Conservation (phyloP, 2,888 invertebrate genomes). For the Petrophora chlorosata region DNA sequence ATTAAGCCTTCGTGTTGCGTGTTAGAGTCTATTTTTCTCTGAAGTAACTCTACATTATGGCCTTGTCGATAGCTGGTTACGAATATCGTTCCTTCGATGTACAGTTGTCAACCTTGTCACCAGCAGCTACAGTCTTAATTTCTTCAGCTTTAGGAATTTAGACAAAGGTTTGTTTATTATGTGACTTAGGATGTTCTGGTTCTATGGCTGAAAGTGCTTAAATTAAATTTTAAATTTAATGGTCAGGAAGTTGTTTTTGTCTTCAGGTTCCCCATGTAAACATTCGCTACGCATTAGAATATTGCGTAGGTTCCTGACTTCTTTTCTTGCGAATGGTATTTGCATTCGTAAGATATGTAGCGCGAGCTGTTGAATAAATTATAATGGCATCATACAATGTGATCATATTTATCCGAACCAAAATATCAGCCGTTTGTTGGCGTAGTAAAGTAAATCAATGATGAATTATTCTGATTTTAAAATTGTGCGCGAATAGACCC, state of each 20-base stretch:
- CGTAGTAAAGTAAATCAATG: no score
- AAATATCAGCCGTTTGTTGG: background rate
- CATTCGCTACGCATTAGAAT: slow-evolving; percentile 21
- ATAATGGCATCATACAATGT: slow-evolving; percentile 12
- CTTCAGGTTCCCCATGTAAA: slow-evolving; percentile 9
- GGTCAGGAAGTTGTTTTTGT: slow-evolving; percentile 40
- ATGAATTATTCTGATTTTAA: no score
- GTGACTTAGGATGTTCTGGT: slow-evolving; percentile 41
- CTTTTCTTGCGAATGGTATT: background rate
- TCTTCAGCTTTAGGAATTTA: slow-evolving; percentile 38
- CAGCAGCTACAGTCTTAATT: slow-evolving; percentile 49
- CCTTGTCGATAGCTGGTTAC: slow-evolving; percentile 58
- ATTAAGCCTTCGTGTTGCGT: slow-evolving; percentile 39
- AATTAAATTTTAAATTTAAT: slow-evolving; percentile 50
- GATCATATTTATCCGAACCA: background rate
- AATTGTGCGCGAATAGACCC: no score
- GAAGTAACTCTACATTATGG: slow-evolving; percentile 41
- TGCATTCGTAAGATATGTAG: slow-evolving; percentile 22
- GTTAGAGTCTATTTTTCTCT: slow-evolving; percentile 52
- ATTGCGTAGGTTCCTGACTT: slow-evolving; percentile 25
- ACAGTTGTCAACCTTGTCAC: slow-evolving; percentile 47
- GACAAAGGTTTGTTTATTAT: slow-evolving; percentile 48
- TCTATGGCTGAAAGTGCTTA: slow-evolving; percentile 44
- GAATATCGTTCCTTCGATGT: slow-evolving; percentile 41
- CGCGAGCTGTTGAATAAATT: slow-evolving; percentile 13